Base-by-base conservation (phyloP, 2,797 vertebrate species). In the Setipinna tenuifilis region DNA sequence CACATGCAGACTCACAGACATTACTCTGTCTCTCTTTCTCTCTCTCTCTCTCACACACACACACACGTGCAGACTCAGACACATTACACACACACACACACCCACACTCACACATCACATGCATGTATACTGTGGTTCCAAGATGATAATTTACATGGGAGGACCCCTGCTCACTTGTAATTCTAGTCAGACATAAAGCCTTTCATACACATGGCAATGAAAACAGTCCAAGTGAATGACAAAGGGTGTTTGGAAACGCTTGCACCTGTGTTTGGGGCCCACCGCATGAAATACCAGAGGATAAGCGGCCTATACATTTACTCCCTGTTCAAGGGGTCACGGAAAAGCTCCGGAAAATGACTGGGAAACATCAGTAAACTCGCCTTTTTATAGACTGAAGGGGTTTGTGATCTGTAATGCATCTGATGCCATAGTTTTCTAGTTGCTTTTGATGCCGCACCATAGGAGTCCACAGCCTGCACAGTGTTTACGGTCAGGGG, bases 71-170 rank as follows among this genome's bases (percentile, higher is more conserved):
- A 54, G 2, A 54, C 50, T 3, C 50, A 54, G 2, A 54, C 50
- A 54, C 50, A 9, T 14, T 9, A 10, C 12, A 14, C 50, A 54
- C 50, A 54, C 50, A 54, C 50, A 54, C 50, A 54, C 50, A 54
- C 50, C 2, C 12, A 14, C 50, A 54, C 50, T 2, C 50, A 54
- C 50, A 54, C 50, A 54, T 54, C 50, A 54, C 50, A 54, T 10
- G 50, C 50, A 2, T 31, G 28, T 75, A 10, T 17, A 68, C 23
- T 71, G 16, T 78, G 71, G 17, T 44, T 21, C 31, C 35, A 41
- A 78, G 71, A 78, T 78, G 71, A 78, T 78, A 78, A 78, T 78
- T 78, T 78, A 78, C 71, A 78, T 44, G 71, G 71, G 71, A 78
- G 71, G 71, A 78, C 71, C 35, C 35, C 71, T 78, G 71, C 71